phyloP scores from a whole-genome alignment of 2,797 vertebrate species.

The Pipistrellus kuhlii region DNA sequence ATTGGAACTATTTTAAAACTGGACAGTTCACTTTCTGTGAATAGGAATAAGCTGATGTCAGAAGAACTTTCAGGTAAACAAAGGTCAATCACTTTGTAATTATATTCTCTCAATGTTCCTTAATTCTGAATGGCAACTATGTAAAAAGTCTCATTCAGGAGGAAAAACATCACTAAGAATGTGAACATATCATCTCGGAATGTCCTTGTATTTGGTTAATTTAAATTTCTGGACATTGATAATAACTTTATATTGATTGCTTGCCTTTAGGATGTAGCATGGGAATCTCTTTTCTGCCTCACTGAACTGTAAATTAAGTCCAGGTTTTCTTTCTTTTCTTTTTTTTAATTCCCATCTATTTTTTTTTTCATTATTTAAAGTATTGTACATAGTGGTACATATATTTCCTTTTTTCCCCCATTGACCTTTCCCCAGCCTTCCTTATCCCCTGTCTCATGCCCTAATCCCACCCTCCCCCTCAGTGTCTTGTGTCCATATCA shows the following conservation, averaged over 20 bases:
- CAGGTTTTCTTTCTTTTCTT: not conserved
- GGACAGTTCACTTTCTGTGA: not conserved
- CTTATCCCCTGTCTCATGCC: too few relatives aligned
- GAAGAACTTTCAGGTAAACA: not conserved
- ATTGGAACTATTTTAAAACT: not conserved
- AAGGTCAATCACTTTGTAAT: not conserved
- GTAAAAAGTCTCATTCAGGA: not conserved
- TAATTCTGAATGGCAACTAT: not conserved
- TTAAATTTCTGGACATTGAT: not conserved
- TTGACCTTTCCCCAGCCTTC: too few relatives aligned
- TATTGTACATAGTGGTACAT: too few relatives aligned
- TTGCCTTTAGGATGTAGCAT: not conserved
- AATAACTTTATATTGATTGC: not conserved
- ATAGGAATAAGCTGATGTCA: not conserved
- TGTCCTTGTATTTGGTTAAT: not conserved
- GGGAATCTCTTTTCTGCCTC: not conserved
- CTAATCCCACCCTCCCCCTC: too few relatives aligned
- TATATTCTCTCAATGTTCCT: not conserved
- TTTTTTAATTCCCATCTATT: too few relatives aligned
- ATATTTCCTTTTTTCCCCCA: too few relatives aligned
- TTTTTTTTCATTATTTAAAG: too few relatives aligned
- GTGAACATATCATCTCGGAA: not conserved
- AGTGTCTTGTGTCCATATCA: too few relatives aligned
- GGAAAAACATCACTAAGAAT: not conserved
- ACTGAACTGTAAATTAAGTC: not conserved